Evolutionary conservation across 2,888 invertebrate species (phyloP), one percentile per base, ranked within the genome.

Genomic region (Oasisia sp.): DNA sequence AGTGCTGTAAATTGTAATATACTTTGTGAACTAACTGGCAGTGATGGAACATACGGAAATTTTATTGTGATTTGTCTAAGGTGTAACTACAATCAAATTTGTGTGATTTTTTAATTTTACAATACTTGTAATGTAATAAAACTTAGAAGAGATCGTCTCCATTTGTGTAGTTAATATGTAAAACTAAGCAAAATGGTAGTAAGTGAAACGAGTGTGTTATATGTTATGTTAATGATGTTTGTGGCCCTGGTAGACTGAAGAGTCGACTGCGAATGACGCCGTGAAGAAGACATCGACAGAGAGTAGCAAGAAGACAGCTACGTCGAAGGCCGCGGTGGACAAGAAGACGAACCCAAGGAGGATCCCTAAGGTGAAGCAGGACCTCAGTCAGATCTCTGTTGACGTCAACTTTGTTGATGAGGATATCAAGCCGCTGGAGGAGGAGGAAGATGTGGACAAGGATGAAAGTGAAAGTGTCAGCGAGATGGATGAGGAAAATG

Each of bases 301-400:
- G 74, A 74, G 74, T 74, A 27, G 27, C n/a, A 74, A 19, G 7
- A 74, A 74, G 74, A 91, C 89, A 91, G 11, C n/a, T 32, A 58
- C 91, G 9, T 14, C 50, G 58, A 44, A 91, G 92, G 38, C 12
- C 27, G 89, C 32, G 7, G 91, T 91, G 19, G 27, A 32, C 5
- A 91, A 44, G 56, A 32, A 19, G 91, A 92, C 27, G 32, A 89
- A 32, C 19, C 92, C 32, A 58, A 92, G 44, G 58, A 89, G 45
- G 91, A 5, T 91, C 19, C 91, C 89, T 0, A 50, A 38, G 27
- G 95, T 96, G 7, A 94, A 94, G 58, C 96, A 97, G 93, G 95
- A 97, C 94, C 94, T 96, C 32, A 95, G 95, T 27, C 95, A 96
- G 93, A 95, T 97, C 38, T 93, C 95, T 32, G 96, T 96, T 0